These are phyloP conservation scores for Fukomys damarensis DNA, from an alignment of 2,113 vertebrate species.

Conservation along the genomic window DNA sequence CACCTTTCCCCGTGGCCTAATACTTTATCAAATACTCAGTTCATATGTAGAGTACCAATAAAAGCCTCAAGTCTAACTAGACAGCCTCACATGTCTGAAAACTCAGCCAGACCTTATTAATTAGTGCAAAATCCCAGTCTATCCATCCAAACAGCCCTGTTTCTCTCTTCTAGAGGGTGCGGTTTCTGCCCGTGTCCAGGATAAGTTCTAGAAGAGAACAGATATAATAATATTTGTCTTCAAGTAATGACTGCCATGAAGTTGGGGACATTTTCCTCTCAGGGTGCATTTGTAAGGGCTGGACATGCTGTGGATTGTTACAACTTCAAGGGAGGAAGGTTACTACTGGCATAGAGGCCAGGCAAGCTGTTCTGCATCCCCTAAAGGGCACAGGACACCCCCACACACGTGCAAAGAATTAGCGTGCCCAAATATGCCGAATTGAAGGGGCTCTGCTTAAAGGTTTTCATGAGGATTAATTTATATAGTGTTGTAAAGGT, in stretches of 20 bases:
- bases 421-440: background rate
- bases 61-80: background rate
- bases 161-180: background rate
- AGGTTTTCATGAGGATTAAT: background rate
- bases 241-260: background rate
- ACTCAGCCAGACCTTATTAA: background rate
- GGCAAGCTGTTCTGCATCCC: background rate
- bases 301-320: background rate
- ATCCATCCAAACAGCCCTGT: background rate
- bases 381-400: fast-evolving
- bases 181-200: background rate
- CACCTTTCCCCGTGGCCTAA: background rate
- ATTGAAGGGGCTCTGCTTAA: background rate
- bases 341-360: background rate
- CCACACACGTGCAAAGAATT: background rate
- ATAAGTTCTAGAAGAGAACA: background rate
- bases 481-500: background rate
- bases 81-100: background rate
- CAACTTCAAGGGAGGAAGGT: background rate
- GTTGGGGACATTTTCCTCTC: background rate
- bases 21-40: background rate
- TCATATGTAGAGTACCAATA: background rate
- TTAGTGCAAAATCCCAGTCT: background rate
- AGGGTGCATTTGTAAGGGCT: background rate
- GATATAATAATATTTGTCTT: background rate